Evolutionary conservation across 1,140 invertebrate species (phyloP).

Genomic region (Leptinotarsa undecemlineata): DNA sequence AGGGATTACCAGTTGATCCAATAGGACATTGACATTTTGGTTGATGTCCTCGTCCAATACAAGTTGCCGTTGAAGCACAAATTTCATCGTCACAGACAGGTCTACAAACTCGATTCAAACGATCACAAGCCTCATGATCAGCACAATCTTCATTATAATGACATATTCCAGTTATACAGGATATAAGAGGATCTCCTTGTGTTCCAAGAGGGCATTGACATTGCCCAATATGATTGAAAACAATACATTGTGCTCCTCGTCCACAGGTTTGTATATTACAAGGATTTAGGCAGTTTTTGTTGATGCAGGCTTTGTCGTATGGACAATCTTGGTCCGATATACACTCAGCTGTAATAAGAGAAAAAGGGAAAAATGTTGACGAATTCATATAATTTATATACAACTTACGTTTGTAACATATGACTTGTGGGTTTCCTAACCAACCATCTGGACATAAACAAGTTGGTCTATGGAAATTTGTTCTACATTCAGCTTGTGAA

Average conservation of each 20-base stretch:
- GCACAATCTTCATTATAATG: conserved; percentile 89
- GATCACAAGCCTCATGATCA: conserved; percentile 82
- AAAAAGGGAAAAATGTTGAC: conserved; percentile 18
- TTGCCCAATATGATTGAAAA: conserved; percentile 73
- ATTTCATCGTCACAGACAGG: conserved; percentile 78
- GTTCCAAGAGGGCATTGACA: conserved; percentile 83
- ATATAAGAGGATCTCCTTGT: conserved; percentile 78
- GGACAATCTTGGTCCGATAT: conserved; percentile 81
- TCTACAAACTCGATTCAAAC: conserved; percentile 80
- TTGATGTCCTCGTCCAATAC: conserved; percentile 74
- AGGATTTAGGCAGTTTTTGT: conserved; percentile 78
- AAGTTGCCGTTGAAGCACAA: conserved; percentile 76
- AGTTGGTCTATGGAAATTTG: conserved; percentile 72
- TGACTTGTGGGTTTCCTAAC: conserved; percentile 82
- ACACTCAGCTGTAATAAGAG: conserved; percentile 74
- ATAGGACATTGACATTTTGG: conserved; percentile 76
- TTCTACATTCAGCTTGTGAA: conserved; percentile 74
- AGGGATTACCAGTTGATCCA: conserved; percentile 79
- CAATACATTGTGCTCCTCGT: conserved; percentile 76
- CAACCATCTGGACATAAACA: conserved; percentile 82
- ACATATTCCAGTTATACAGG: conserved; percentile 82
- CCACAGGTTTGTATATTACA: conserved; percentile 75
- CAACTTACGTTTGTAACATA: conserved; percentile 84
- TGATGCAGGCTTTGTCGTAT: conserved; percentile 80
- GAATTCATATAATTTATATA: conserved; percentile 1